Percentiles rank a stretch among this genome's conserved stretches.
Evolutionary conservation across 2,888 invertebrate genomes (phyloP).

Genomic region (Heliconius hortense): DNA sequence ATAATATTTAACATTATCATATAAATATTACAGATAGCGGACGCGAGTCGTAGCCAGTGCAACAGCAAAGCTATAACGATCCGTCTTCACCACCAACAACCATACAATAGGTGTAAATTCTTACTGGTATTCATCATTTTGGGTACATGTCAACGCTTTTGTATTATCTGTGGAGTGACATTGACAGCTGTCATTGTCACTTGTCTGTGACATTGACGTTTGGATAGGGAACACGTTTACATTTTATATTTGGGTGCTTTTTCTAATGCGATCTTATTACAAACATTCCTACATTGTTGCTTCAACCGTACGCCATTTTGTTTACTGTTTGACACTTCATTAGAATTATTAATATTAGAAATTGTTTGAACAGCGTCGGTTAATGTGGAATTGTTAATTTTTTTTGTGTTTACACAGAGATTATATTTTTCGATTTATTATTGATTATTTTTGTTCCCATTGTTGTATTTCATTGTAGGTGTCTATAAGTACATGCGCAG

Average conservation of each 20-base stretch:
- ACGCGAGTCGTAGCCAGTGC: conserved; percentile 63
- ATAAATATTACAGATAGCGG: conserved; percentile 58
- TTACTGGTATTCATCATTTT: conserved; percentile 63
- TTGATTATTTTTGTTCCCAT: conserved; percentile 66
- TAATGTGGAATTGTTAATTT: conserved; percentile 73
- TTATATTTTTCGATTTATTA: conserved; percentile 79
- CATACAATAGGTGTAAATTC: conserved; percentile 68
- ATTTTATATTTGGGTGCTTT: conserved; percentile 63
- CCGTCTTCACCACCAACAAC: conserved; percentile 60
- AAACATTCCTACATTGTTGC: conserved; percentile 69
- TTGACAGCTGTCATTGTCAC: conserved; percentile 51
- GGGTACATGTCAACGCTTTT: conserved; percentile 62
- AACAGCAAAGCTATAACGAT: conserved; percentile 69
- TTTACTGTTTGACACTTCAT: conserved; percentile 24
- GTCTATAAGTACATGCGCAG: conserved; percentile 51
- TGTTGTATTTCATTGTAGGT: conserved; percentile 64
- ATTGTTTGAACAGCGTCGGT: conserved; percentile 43
- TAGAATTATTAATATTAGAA: conserved; percentile 26
- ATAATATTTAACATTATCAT: no score
- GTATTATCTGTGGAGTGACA: conserved; percentile 53
- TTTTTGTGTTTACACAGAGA: conserved; percentile 69
- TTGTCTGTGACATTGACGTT: conserved; percentile 45
- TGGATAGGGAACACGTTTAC: conserved; percentile 35
- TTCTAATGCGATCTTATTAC: conserved; percentile 51
- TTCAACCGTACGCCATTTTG: conserved; percentile 46